phyloP scores from a whole-genome alignment of 2,888 invertebrate genomes.

The Aspidapion aeneum region DNA sequence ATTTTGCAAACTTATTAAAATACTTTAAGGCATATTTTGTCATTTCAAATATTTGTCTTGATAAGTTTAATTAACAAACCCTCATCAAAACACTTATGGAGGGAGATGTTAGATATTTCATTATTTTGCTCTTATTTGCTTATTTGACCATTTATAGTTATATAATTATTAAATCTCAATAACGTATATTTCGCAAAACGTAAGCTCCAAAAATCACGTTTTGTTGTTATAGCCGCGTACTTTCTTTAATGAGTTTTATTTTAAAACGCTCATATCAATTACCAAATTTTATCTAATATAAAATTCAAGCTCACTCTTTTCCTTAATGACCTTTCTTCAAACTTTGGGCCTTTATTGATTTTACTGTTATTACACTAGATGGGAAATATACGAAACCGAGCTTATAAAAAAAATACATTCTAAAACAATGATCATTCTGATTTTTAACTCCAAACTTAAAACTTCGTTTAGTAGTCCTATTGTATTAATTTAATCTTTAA shows the following conservation, averaged over 20 bases:
- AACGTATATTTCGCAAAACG: too few species aligned
- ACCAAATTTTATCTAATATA: not conserved
- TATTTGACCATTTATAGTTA: too few species aligned
- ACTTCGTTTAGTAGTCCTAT: too few species aligned
- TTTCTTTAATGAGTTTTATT: not conserved
- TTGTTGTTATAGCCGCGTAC: not conserved
- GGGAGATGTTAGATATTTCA: not conserved
- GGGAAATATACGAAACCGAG: not conserved
- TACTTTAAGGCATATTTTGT: not conserved
- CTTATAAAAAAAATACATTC: not conserved
- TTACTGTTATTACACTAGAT: not conserved
- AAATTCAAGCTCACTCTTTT: not conserved
- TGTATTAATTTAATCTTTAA: too few species aligned
- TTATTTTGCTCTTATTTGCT: too few species aligned
- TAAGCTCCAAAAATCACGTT: not conserved
- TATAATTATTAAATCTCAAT: not conserved
- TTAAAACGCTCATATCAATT: not conserved
- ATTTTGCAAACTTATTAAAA: not conserved
- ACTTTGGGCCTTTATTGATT: not conserved
- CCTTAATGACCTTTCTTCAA: too few species aligned
- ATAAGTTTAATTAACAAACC: not conserved
- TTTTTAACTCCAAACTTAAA: too few species aligned
- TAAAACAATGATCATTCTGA: too few species aligned
- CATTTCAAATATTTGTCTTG: not conserved
- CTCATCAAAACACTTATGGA: not conserved